Evolutionary conservation across 2,797 vertebrate genomes (phyloP), one percentile per base, ranked within the genome.

Genomic region (Lepilemur septentrionalis): DNA sequence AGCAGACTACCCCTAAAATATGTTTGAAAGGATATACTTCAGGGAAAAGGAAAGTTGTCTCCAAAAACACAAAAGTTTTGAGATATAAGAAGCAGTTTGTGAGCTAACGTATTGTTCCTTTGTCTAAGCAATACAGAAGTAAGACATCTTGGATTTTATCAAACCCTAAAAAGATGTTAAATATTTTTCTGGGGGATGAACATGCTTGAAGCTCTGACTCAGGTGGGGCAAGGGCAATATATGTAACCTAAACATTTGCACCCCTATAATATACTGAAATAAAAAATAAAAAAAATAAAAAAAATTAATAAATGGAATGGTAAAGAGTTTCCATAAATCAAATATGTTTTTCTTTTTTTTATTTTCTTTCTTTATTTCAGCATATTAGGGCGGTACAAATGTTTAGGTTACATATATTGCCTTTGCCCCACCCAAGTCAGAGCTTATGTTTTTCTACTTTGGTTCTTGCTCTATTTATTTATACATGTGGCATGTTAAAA

Each of bases 401-500:
- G 55, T 57, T 57, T 23, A 57, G 55, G 55, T 10, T 57, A 57
- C 22, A 57, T 57, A 23, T 57, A 57, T 57, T 57, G 22, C 55
- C 55, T 57, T 57, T 57, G 55, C 55, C 55, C 55, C 22, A 57
- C 55, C 55, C 55, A 57, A 57, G 23, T 57, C 55, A 57, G 55
- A 57, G 22, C 55, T 57, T 23, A 55, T 83, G 22, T n/a, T 76
- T 80, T 89, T 86, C 57, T 91, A 35, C n/a, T 13, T 94, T 55
- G 15, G 9, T 46, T 48, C 82, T 90, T 92, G n/a, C 10, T 80
- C 67, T 84, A 70, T 63, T 84, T 30, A 89, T 92, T 93, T 81
- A 67, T 59, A 81, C 43, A 94, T 17, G 41, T 57, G 79, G 52
- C n/a, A 93, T n/a, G 82, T 79, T 94, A 72, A 92, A 97, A 82